Conservation (phyloP, 2,113 vertebrate genomes). For the Nicator chloris region DNA sequence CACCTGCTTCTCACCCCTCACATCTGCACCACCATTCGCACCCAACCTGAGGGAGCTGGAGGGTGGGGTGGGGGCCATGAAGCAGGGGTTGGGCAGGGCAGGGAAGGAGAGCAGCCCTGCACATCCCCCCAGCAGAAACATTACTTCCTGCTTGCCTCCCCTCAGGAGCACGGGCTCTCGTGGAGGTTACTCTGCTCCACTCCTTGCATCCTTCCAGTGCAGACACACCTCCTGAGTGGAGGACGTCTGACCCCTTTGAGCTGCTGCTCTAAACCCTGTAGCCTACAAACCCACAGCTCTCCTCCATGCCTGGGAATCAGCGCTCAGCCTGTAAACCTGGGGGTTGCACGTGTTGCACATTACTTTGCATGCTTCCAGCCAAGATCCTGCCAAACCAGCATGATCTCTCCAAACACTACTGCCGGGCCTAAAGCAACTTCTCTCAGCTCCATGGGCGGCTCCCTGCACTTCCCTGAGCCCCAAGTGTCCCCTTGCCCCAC, state of each 20-base stretch:
- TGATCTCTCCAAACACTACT: not conserved
- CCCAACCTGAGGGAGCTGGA: rapidly evolving
- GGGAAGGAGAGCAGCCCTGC: not conserved
- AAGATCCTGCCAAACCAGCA: not conserved
- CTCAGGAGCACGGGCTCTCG: rapidly evolving
- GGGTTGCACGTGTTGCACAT: rapidly evolving
- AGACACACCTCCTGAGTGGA: not conserved
- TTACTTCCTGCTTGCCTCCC: not conserved
- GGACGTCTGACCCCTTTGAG: not conserved
- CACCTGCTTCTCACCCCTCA: rapidly evolving
- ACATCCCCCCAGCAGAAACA: not conserved
- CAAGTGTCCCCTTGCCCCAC: not conserved
- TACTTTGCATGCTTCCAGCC: not conserved
- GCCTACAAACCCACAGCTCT: not conserved
- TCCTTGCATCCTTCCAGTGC: not conserved
- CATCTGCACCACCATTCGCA: rapidly evolving
- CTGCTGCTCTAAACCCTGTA: not conserved
- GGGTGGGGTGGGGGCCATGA: rapidly evolving
- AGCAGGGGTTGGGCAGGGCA: not conserved
- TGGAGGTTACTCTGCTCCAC: not conserved
- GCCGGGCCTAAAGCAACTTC: not conserved
- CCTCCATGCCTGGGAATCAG: not conserved
- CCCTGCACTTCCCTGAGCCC: rapidly evolving
- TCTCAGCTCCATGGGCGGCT: not conserved
- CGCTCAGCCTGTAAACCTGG: not conserved